Conservation (phyloP, 2,797 vertebrate genomes). For the Phoebastria nigripes region DNA sequence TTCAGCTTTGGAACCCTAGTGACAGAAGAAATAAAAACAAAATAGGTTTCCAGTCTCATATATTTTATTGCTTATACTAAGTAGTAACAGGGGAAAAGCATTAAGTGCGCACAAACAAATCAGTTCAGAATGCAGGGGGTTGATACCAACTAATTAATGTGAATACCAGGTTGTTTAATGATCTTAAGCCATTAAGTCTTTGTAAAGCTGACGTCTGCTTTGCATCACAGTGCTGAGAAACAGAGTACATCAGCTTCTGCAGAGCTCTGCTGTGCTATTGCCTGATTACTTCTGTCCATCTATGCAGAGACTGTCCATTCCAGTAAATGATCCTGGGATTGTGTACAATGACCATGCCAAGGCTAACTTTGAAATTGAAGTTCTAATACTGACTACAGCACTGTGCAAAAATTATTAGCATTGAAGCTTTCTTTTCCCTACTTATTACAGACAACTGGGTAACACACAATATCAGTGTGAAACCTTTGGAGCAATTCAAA, state of each 20-base stretch:
- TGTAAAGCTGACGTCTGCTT: background rate
- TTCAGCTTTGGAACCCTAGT: background rate
- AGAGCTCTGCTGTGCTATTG: background rate
- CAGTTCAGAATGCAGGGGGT: background rate
- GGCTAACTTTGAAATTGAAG: background rate
- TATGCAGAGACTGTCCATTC: background rate
- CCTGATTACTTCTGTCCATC: background rate
- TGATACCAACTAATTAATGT: background rate
- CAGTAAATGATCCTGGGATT: background rate
- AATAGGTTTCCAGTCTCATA: background rate
- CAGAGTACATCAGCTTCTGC: background rate
- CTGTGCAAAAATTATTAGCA: background rate
- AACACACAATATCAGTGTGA: fast-evolving
- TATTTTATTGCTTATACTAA: background rate
- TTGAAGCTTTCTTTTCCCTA: background rate
- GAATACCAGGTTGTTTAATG: background rate
- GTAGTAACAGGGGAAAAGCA: background rate
- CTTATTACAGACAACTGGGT: background rate
- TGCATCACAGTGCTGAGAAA: background rate
- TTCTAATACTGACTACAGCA: background rate
- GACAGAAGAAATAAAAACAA: background rate
- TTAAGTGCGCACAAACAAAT: background rate
- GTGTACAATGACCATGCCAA: background rate
- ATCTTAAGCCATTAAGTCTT: background rate
- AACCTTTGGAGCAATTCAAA: background rate